Evolutionary conservation across 2,113 vertebrate species (phyloP).

Genomic region (Actenoides lindsayi): DNA sequence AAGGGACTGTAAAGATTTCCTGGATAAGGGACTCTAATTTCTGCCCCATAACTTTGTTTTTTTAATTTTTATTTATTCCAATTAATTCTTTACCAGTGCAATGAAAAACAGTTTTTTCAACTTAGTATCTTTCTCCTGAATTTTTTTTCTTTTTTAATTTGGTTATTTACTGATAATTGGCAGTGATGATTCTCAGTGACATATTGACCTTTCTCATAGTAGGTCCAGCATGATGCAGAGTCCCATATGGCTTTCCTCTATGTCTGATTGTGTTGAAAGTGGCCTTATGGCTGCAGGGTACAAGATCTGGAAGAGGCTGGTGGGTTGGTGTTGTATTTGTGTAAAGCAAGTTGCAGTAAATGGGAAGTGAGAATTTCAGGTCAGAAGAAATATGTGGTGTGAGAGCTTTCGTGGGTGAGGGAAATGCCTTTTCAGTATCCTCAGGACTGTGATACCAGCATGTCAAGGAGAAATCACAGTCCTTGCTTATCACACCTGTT

Average conservation of each 20-base stretch:
- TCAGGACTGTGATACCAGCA: not conserved
- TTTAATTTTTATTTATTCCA: fast-evolving
- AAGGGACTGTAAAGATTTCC: not conserved
- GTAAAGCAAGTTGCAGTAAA: not conserved
- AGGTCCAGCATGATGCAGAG: not conserved
- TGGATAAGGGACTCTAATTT: not conserved
- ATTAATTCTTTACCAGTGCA: not conserved
- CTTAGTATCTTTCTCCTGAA: not conserved
- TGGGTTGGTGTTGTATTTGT: not conserved
- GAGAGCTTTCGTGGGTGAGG: not conserved
- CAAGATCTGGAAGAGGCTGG: not conserved
- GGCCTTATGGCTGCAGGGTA: not conserved
- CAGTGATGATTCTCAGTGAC: not conserved
- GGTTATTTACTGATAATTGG: not conserved
- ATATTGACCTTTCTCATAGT: not conserved
- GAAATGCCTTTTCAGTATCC: not conserved
- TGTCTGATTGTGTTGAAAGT: not conserved
- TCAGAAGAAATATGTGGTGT: not conserved
- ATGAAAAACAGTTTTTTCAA: not conserved
- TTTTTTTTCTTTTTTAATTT: not conserved
- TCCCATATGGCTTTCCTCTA: not conserved
- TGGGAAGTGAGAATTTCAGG: not conserved
- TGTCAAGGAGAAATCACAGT: not conserved
- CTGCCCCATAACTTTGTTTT: not conserved
- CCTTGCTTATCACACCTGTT: not conserved